Evolutionary conservation across 2,113 vertebrate species (phyloP).

Genomic region (Petaurus breviceps): DNA sequence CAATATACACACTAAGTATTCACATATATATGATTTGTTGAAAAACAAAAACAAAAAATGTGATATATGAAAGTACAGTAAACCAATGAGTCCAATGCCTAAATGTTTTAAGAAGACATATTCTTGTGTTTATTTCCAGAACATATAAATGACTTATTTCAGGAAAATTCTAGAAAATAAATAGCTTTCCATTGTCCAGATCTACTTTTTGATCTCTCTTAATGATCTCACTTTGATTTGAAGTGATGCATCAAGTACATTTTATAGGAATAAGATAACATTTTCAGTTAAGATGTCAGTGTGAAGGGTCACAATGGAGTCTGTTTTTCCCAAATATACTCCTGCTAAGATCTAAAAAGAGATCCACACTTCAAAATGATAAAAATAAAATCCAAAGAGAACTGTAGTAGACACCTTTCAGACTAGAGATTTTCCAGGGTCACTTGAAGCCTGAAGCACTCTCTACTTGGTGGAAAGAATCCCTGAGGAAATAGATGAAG

Average conservation of each 20-base stretch:
- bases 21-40: not conserved
- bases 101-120: slow-evolving; percentile 1
- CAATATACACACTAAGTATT: not conserved
- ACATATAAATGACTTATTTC: slow-evolving; percentile 26
- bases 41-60: too few species aligned
- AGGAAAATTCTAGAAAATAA: slow-evolving; percentile 24
- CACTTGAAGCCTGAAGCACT: not conserved
- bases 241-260: not conserved
- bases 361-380: not conserved
- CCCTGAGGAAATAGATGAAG: not conserved
- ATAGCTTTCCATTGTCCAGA: slow-evolving; percentile 25
- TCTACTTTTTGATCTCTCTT: slow-evolving; percentile 34
- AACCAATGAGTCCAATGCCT: slow-evolving; percentile 39
- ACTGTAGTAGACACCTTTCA: not conserved
- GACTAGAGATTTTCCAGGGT: not conserved
- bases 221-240: slow-evolving; percentile 32
- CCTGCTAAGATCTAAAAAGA: not conserved
- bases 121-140: not conserved
- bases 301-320: not conserved
- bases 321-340: not conserved
- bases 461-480: not conserved
- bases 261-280: not conserved
- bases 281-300: not conserved
- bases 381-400: not conserved
- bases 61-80: not conserved